Base-by-base conservation (phyloP, 2,888 invertebrate genomes). In the Pteria penguin region DNA sequence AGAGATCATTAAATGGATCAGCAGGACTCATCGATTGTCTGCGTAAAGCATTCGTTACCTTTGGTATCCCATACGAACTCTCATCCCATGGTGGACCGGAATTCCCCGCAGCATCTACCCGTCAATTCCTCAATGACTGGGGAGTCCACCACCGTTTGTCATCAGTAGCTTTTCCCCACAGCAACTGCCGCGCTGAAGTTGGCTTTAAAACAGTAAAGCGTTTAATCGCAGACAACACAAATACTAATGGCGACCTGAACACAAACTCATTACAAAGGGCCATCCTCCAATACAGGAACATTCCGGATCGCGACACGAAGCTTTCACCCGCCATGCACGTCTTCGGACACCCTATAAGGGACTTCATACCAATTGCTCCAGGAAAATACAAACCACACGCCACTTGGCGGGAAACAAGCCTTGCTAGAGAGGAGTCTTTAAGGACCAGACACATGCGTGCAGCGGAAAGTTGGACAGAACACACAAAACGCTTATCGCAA, bases 131-230 rank as follows among this genome's bases (percentile, higher is more conserved):
- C 1, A 58, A 74, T 18, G 32, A 75, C 22, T 88, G 86, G 85
- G 84, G 85, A n/a, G 82, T 87, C 0, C 74, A 82, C 60, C 85
- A 87, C 52, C 63, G 83, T 0, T 63, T 86, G 1, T 86, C n/a
- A n/a, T n/a, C n/a, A n/a, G n/a, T n/a, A n/a, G n/a, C n/a, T n/a
- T n/a, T n/a, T n/a, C n/a, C n/a, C n/a, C n/a, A n/a, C n/a, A n/a
- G n/a, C n/a, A n/a, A n/a, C n/a, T n/a, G n/a, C n/a, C n/a, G n/a
- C n/a, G n/a, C n/a, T n/a, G n/a, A n/a, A n/a, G n/a, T n/a, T n/a
- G n/a, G n/a, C n/a, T n/a, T n/a, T n/a, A n/a, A n/a, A n/a, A n/a
- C n/a, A n/a, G n/a, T n/a, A n/a, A n/a, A n/a, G n/a, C n/a, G n/a
- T n/a, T n/a, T n/a, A n/a, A n/a, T n/a, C n/a, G n/a, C n/a, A n/a